phyloP scores from a whole-genome alignment of 2,113 vertebrate species.

The Poecile atricapillus region DNA sequence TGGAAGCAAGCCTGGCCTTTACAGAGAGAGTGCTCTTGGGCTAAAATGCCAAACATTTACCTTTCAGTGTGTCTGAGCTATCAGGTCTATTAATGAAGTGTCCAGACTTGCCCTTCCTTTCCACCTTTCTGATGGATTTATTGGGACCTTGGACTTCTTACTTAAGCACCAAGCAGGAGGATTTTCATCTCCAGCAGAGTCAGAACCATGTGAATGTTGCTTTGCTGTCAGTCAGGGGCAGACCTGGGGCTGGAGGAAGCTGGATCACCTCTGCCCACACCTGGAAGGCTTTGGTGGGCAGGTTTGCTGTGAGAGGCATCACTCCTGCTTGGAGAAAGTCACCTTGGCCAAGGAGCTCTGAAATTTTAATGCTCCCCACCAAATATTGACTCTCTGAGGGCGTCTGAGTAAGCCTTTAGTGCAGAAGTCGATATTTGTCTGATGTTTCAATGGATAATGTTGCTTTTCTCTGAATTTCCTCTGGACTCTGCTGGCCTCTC shows the following conservation, averaged over 20 bases:
- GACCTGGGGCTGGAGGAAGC: background rate
- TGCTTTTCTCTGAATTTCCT: constrained; percentile 31
- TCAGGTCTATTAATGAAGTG: background rate
- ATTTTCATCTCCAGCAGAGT: background rate
- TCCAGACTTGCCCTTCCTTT: background rate
- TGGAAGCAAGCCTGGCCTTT: background rate
- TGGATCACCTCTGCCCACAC: background rate
- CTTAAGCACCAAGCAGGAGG: background rate
- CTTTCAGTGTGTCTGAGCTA: background rate
- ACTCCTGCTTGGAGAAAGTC: constrained; percentile 10
- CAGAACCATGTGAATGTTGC: background rate
- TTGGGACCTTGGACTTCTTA: background rate
- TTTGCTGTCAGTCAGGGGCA: background rate
- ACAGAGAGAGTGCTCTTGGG: accelerated
- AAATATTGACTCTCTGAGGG: constrained; percentile 43
- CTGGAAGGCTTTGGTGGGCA: background rate
- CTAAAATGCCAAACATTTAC: background rate
- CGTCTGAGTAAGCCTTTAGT: constrained; percentile 33
- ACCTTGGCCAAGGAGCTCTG: constrained; percentile 57
- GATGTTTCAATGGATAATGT: constrained; percentile 52
- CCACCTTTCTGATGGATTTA: background rate
- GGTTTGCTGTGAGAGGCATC: background rate
- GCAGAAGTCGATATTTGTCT: constrained; percentile 45
- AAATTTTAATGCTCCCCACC: constrained; percentile 63
- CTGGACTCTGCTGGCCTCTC: background rate